Evolutionary conservation across 2,797 vertebrate species (phyloP), one percentile per base, ranked within the genome.

Genomic region (Falco concolor): DNA sequence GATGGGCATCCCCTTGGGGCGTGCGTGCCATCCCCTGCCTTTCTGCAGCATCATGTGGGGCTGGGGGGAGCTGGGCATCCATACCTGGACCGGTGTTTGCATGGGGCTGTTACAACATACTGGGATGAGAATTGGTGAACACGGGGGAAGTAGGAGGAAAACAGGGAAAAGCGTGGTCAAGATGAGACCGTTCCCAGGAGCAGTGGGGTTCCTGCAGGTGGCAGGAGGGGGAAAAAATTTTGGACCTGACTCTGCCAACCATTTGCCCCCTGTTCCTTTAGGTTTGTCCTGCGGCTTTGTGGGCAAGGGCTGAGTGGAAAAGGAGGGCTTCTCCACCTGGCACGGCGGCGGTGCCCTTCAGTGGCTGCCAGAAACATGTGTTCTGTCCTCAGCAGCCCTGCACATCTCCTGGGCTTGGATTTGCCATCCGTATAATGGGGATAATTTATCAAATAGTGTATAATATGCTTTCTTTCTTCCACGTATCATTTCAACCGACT

Each of bases 361-460:
- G 38, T 42, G 38, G 38, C 52, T n/a, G 52, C 72, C 4, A 5
- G 56, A 73, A 59, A 32, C 23, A 6, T 2, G 8, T 0, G 0
- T 24, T 40, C 61, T 16, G 32, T 45, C 74, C 50, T 13, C 27
- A 23, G 52, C 79, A 44, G 60, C 45, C 64, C 74, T 9, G 15
- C 0, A 1, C 13, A 1, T 82, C 61, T 42, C 61, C 34, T 4
- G 1, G 44, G 50, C 94, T 95, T 40, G 3, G 50, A 56, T 76
- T 73, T 72, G 50, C 77, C 68, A 87, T 20, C 56, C 0, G 0
- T 45, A 6, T 90, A 93, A 95, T 90, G 77, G 91, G 47, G 60
- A 59, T 93, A 91, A 95, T 96, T 94, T 45, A 78, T 91, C 85
- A 90, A 80, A 74, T 11, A 87, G 73, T 85, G 91, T 89, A 85